Conservation (phyloP, 2,797 vertebrate species). For the Miichthys miiuy region DNA sequence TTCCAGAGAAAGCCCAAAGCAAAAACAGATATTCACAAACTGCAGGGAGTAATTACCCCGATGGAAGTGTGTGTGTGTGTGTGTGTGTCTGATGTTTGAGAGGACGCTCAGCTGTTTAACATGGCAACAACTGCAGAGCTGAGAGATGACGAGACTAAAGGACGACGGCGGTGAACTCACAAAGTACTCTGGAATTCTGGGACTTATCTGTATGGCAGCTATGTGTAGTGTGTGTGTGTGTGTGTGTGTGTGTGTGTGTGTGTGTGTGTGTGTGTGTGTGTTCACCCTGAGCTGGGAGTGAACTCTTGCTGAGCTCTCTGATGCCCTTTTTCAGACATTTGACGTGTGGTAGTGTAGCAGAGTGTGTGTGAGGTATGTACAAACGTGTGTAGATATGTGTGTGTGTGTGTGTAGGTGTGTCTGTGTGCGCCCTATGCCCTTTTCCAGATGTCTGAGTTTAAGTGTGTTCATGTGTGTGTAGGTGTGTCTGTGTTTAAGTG, state of each 20-base stretch:
- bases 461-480: conserved; percentile 4
- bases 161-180: conserved; percentile 30
- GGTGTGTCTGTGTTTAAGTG: background rate
- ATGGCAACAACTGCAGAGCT: conserved; percentile 43
- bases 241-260: conserved; percentile 16
- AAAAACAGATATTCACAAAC: conserved; percentile 11
- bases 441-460: conserved; percentile 40
- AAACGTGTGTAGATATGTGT: background rate
- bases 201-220: conserved; percentile 25
- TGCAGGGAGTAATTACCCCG: background rate
- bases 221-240: conserved; percentile 30
- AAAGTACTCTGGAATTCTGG: conserved; percentile 38
- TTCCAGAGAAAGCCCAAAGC: background rate
- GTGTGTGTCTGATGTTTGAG: conserved; percentile 37
- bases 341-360: conserved; percentile 2
- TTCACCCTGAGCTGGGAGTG: background rate
- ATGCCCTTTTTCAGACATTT: conserved; percentile 38
- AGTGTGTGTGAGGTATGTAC: background rate
- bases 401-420: background rate
- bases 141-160: conserved; percentile 21
- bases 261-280: conserved; percentile 17
- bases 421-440: conserved; percentile 25
- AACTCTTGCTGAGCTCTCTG: conserved; percentile 21
- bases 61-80: conserved; percentile 6
- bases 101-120: conserved; percentile 59